Evolutionary conservation across 2,888 invertebrate genomes (phyloP).

Genomic region (Nomada lathburiana): DNA sequence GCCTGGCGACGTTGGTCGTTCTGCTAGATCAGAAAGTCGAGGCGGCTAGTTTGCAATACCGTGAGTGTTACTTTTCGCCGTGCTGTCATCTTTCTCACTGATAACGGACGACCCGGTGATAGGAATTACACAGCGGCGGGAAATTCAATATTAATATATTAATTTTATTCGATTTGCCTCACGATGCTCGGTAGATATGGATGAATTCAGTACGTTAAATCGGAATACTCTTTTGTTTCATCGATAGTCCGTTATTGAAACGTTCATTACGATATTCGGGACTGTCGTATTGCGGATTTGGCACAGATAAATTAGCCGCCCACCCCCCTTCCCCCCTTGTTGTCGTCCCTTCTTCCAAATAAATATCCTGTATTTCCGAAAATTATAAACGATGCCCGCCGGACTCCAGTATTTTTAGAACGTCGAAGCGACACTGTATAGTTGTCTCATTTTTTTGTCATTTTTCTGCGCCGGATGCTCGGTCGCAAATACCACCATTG

Average conservation of each 20-base stretch:
- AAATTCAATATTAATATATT: no score
- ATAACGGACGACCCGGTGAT: slow-evolving; percentile 1
- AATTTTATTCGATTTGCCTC: background rate
- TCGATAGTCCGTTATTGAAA: background rate
- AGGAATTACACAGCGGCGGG: background rate
- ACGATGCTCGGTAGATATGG: background rate
- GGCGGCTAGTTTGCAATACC: slow-evolving; percentile 49
- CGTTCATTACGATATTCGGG: background rate
- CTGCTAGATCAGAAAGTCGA: slow-evolving; percentile 73
- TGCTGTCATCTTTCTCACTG: background rate
- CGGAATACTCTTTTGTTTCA: background rate
- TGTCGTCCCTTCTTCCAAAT: no score
- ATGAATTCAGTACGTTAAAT: background rate
- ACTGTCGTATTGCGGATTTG: background rate
- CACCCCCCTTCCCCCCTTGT: no score
- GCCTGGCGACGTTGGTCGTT: slow-evolving; percentile 72
- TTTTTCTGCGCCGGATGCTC: background rate
- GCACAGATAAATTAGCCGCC: no score
- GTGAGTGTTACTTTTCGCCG: slow-evolving; percentile 38
- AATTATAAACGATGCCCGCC: no score
- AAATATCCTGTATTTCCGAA: no score
- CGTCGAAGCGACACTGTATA: no score
- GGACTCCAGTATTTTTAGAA: no score
- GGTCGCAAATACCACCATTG: background rate
- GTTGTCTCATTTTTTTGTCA: no score